A percentile compares a stretch with the other conserved stretches of the same genome.
Evolutionary conservation across 2,113 vertebrate genomes (phyloP).

Genomic region (Podarcis muralis): DNA sequence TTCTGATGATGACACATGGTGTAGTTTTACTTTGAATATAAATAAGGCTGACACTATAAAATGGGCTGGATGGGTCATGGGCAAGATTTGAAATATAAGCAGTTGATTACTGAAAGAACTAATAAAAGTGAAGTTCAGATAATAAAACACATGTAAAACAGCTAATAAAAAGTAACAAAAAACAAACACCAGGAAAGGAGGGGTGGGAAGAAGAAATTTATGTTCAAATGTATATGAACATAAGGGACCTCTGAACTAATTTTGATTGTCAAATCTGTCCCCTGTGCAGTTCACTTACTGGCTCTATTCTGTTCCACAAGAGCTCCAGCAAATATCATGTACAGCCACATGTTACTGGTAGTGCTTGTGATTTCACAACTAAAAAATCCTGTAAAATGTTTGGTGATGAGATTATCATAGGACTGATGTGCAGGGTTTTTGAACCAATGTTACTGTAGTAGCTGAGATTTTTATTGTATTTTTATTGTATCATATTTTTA

Average conservation of each 20-base stretch:
- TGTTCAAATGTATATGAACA: background rate
- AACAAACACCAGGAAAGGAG: too few relatives aligned
- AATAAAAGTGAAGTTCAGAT: too few relatives aligned
- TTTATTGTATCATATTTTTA: background rate
- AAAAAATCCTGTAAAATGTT: background rate
- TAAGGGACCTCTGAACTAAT: background rate
- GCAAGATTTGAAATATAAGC: too few relatives aligned
- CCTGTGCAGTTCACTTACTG: constrained; percentile 3
- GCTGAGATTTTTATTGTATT: background rate
- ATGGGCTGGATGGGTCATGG: background rate
- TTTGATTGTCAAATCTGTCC: background rate
- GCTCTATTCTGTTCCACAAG: constrained; percentile 7
- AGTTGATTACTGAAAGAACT: too few relatives aligned
- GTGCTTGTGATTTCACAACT: constrained; percentile 8
- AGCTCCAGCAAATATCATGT: constrained; percentile 10
- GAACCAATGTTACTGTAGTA: background rate
- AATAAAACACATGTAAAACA: too few relatives aligned
- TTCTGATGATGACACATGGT: background rate
- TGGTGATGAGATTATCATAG: constrained; percentile 1
- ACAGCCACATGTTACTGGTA: background rate
- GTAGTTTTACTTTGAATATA: background rate
- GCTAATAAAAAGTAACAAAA: too few relatives aligned
- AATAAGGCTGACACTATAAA: background rate
- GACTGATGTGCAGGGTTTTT: constrained; percentile 13
- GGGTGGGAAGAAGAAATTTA: background rate